phyloP scores from a whole-genome alignment of 1,140 invertebrate species.

The Drosophila leontia region DNA sequence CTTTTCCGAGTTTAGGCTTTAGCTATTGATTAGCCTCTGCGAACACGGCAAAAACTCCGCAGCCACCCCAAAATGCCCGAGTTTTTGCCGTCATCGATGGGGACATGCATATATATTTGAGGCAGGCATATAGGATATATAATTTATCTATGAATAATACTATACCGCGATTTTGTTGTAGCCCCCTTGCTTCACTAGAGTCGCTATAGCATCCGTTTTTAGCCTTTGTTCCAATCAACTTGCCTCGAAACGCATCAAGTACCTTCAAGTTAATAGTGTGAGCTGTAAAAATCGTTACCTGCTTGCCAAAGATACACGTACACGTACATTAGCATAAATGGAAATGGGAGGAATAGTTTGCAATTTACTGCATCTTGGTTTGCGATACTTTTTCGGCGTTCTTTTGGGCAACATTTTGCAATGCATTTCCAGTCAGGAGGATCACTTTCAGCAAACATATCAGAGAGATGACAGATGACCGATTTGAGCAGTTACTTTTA shows the following conservation, averaged over 20 bases:
- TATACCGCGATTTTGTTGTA: conserved; percentile 27
- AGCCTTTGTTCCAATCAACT: conserved; percentile 37
- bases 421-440: conserved; percentile 52
- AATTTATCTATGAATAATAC: conserved; percentile 29
- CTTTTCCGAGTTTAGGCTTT: conserved; percentile 30
- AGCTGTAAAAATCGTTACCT: conserved; percentile 85
- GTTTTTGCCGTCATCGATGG: conserved; percentile 50
- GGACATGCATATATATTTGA: conserved; percentile 9
- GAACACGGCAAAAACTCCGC: conserved; percentile 46
- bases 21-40: conserved; percentile 27
- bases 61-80: conserved; percentile 61
- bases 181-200: conserved; percentile 43
- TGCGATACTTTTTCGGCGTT: conserved; percentile 29
- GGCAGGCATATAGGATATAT: conserved; percentile 28
- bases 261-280: conserved; percentile 84
- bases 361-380: conserved; percentile 25
- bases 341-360: conserved; percentile 40
- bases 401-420: conserved; percentile 72
- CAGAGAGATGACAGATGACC: conserved; percentile 27
- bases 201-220: conserved; percentile 12
- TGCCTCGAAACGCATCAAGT: conserved; percentile 72
- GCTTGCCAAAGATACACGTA: conserved; percentile 75
- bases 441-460: conserved; percentile 65
- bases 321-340: conserved; percentile 58
- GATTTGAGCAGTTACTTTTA: conserved; percentile 44